phyloP scores from a whole-genome alignment of 1,140 invertebrate species.

The Conopomorpha cramerella region DNA sequence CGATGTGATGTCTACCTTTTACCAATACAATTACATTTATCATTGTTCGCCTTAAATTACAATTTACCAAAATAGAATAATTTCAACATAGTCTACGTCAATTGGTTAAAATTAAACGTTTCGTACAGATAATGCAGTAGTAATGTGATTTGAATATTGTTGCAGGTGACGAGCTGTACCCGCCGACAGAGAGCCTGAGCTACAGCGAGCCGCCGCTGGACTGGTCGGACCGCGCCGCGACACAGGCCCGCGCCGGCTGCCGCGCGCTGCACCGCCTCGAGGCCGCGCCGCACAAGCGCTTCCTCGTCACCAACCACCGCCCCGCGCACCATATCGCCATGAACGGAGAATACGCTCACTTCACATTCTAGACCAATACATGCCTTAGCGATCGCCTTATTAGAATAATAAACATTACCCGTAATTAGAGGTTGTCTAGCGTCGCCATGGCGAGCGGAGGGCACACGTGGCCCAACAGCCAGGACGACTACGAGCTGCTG shows the following conservation, averaged over 20 bases:
- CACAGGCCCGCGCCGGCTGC: conserved; percentile 22
- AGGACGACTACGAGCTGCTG: conserved; percentile 93
- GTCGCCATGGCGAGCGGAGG: conserved; percentile 32
- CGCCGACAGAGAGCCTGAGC: too few relatives aligned
- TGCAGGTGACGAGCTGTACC: conserved; percentile 44
- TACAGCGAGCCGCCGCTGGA: too few relatives aligned
- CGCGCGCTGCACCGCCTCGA: conserved; percentile 26
- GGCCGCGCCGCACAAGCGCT: not conserved
- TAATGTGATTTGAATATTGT: too few relatives aligned
- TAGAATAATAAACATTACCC: conserved; percentile 16
- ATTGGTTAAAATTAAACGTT: too few relatives aligned
- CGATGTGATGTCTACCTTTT: too few relatives aligned
- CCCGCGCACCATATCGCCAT: conserved; percentile 38
- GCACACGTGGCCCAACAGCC: conserved; percentile 86
- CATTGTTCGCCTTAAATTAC: too few relatives aligned
- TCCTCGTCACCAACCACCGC: conserved; percentile 28
- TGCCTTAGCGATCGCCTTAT: conserved; percentile 27
- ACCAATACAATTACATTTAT: too few relatives aligned
- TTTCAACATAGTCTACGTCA: too few relatives aligned
- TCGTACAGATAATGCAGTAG: too few relatives aligned
- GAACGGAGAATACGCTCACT: conserved; percentile 19
- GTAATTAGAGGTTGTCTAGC: conserved; percentile 1
- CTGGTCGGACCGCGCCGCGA: conserved; percentile 24
- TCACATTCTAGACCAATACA: conserved; percentile 7
- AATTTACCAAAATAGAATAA: too few relatives aligned